phyloP scores from a whole-genome alignment of 2,888 invertebrate genomes.

The Noctua janthe region DNA sequence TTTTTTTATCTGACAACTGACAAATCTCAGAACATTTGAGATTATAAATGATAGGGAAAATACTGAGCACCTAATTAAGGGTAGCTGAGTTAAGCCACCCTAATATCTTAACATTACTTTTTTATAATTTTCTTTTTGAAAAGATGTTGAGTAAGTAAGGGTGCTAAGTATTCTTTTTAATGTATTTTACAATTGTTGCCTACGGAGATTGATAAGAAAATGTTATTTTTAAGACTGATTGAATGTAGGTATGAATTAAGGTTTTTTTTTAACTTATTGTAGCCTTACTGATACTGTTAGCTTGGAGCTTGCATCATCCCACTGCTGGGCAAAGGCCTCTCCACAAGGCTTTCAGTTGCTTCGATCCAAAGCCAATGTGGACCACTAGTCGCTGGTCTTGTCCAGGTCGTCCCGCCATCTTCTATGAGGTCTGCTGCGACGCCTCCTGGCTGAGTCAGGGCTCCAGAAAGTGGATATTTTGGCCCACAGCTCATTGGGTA shows the following conservation, averaged over 20 bases:
- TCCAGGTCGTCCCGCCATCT: too few species aligned
- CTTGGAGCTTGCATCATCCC: too few species aligned
- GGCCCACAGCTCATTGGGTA: too few species aligned
- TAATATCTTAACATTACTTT: slow-evolving; percentile 69
- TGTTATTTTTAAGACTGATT: too few species aligned
- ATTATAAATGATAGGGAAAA: slow-evolving; percentile 70
- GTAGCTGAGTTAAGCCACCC: slow-evolving; percentile 66
- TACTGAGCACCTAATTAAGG: slow-evolving; percentile 74
- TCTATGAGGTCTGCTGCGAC: too few species aligned
- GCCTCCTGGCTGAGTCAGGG: too few species aligned
- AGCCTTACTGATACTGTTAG: background rate
- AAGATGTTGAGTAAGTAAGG: slow-evolving; percentile 38
- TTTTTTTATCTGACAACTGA: slow-evolving; percentile 56
- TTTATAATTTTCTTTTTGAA: slow-evolving; percentile 56
- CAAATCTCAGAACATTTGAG: slow-evolving; percentile 65
- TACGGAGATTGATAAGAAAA: slow-evolving; percentile 1
- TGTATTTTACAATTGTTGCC: slow-evolving; percentile 23
- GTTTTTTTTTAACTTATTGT: background rate
- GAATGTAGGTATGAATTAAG: too few species aligned
- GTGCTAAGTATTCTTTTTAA: slow-evolving; percentile 10
- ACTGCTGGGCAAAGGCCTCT: too few species aligned
- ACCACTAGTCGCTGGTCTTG: too few species aligned
- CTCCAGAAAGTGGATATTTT: too few species aligned
- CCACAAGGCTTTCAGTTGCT: too few species aligned
- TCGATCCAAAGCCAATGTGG: too few species aligned